phyloP scores from a whole-genome alignment of 2,797 vertebrate genomes.

The Spatula clypeata region DNA sequence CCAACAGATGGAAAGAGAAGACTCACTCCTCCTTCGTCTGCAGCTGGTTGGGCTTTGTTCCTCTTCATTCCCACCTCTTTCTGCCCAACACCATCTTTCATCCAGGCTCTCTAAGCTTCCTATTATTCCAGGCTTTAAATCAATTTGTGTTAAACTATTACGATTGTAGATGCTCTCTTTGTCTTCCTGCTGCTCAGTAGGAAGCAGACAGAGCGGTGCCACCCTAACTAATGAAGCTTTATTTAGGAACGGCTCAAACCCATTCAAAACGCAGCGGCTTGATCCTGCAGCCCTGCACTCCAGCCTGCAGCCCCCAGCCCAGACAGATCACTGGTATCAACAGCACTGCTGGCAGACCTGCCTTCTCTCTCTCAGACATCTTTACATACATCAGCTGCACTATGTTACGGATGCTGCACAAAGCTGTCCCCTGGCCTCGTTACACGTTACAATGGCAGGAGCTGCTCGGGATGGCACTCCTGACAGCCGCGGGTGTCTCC shows the following conservation, averaged over 20 bases:
- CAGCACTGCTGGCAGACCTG: not conserved
- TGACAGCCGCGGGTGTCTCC: not conserved
- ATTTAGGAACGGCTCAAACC: conserved; percentile 2
- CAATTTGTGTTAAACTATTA: conserved; percentile 59
- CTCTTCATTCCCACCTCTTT: not conserved
- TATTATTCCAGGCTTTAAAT: conserved; percentile 50
- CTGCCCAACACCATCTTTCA: not conserved
- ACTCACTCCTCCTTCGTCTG: not conserved
- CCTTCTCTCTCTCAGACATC: not conserved
- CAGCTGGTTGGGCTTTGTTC: not conserved
- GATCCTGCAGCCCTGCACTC: not conserved
- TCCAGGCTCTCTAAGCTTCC: conserved; percentile 5
- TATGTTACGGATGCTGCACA: conserved; percentile 21
- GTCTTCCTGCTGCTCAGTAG: conserved; percentile 25
- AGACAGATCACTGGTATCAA: not conserved
- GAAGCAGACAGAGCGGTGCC: conserved; percentile 47
- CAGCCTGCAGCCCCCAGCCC: not conserved
- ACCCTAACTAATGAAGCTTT: conserved; percentile 39
- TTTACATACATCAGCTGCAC: not conserved
- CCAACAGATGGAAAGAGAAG: not conserved
- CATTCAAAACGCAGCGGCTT: conserved; percentile 21
- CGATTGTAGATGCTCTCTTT: conserved; percentile 18
- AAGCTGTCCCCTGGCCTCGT: not conserved
- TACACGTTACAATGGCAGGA: conserved; percentile 1
- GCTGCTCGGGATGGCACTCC: not conserved